Percentiles rank a stretch among this genome's conserved stretches.
Conservation (phyloP, 2,797 vertebrate species). For the Microctenopoma lineatum region DNA sequence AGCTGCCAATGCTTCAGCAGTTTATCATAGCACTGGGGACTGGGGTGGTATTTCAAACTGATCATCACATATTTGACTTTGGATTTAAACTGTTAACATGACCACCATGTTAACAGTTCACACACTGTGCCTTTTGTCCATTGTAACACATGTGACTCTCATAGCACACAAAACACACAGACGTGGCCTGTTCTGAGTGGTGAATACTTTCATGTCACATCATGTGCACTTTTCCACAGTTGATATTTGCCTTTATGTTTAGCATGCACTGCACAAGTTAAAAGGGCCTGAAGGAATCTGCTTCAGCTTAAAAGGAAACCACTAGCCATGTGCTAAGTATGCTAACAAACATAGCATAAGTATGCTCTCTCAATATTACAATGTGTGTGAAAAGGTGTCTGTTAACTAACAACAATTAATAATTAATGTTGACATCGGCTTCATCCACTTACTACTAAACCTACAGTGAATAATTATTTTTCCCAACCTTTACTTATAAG, state of each 20-base stretch:
- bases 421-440: not conserved
- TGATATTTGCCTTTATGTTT: not conserved
- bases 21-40: not conserved
- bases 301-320: not conserved
- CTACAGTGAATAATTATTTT: not conserved
- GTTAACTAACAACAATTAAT: too few species aligned
- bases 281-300: too few species aligned
- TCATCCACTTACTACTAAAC: not conserved
- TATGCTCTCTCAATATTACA: not conserved
- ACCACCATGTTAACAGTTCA: not conserved
- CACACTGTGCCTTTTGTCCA: conserved; percentile 20
- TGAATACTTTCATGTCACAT: not conserved
- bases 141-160: conserved; percentile 23
- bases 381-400: not conserved
- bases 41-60: not conserved
- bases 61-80: not conserved
- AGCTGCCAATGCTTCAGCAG: not conserved
- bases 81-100: not conserved
- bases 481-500: not conserved
- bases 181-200: not conserved
- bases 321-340: not conserved
- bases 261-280: not conserved
- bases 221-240: not conserved
- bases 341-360: not conserved
- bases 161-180: not conserved